Percentiles rank a stretch among this genome's conserved stretches.
These are phyloP conservation scores for Gila robusta DNA, from an alignment of 2,797 vertebrate species.

Conservation along the genomic window DNA sequence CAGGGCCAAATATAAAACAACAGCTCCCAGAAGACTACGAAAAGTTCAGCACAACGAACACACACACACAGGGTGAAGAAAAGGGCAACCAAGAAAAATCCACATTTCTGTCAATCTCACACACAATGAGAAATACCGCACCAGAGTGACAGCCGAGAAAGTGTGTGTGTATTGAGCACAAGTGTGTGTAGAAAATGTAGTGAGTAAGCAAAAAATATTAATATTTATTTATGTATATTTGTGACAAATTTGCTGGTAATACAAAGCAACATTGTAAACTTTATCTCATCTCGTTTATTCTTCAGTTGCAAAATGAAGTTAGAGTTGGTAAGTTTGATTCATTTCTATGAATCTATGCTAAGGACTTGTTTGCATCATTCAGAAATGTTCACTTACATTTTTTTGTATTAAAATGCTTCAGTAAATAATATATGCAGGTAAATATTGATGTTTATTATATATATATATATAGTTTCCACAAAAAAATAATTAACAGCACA, in stretches of 20 bases:
- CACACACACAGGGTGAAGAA: not conserved
- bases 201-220: not conserved
- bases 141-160: constrained; percentile 62
- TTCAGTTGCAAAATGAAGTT: not conserved
- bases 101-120: constrained; percentile 58
- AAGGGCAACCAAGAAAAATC: constrained; percentile 30
- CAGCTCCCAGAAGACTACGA: not conserved
- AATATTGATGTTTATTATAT: not conserved
- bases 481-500: no score
- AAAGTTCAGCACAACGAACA: constrained; percentile 44
- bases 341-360: no score
- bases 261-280: not conserved
- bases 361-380: not conserved
- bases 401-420: not conserved
- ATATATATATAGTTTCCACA: not conserved
- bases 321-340: not conserved
- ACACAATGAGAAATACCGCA: constrained; percentile 71
- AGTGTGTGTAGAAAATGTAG: not conserved
- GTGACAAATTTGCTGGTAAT: not conserved
- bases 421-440: not conserved
- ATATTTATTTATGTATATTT: not conserved
- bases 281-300: not conserved
- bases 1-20: constrained; percentile 6
- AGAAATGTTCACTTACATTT: not conserved
- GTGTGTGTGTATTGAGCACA: constrained; percentile 34